Base-by-base conservation (phyloP, 2,888 invertebrate genomes). In the Coecobrya sp. region DNA sequence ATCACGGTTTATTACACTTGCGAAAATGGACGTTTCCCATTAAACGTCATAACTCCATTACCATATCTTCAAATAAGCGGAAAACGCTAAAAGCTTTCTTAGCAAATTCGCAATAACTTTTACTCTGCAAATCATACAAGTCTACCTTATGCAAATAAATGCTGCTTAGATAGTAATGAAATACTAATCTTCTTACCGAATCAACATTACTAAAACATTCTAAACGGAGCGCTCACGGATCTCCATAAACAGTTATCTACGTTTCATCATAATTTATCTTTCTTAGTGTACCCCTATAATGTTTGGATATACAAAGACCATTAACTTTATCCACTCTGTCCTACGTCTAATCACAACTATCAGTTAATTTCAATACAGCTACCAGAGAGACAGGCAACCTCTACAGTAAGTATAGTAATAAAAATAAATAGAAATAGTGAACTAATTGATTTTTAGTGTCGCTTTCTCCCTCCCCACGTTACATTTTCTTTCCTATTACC, bases 1-100 rank as follows among this genome's bases (percentile, higher is more conserved):
- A 30, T 68, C 68, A 68, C 68, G 68, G 30, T 68, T 30, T 68
- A 68, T 68, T 30, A 4, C 30, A 68, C n/a, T n/a, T n/a, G n/a
- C 10, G 30, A 68, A 30, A 1, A 68, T 36, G 30, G 27, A 16
- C 68, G 30, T 30, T 68, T 68, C 25, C 13, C 30, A 68, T 8
- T 55, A 19, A 27, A 45, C 76, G 10, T 76, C 76, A 45, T 1
- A 42, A 45, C n/a, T 76, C 45, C 76, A 70, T 36, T 42, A 42
- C 36, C 25, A 16, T 68, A 30, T 49, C 3, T 49, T 49, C 36
- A 36, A 36, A 36, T n/a, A 36, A 42, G 45, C 10, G 45, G 45
- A 25, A 52, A 10, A 11, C 27, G 8, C 52, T 52, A 73, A 73
- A 73, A 73, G 73, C 73, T 10, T 65, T 36, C 36, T 36, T 7